These are phyloP conservation scores for Serripes groenlandicus DNA, from an alignment of 2,888 invertebrate genomes.

Conservation along the genomic window DNA sequence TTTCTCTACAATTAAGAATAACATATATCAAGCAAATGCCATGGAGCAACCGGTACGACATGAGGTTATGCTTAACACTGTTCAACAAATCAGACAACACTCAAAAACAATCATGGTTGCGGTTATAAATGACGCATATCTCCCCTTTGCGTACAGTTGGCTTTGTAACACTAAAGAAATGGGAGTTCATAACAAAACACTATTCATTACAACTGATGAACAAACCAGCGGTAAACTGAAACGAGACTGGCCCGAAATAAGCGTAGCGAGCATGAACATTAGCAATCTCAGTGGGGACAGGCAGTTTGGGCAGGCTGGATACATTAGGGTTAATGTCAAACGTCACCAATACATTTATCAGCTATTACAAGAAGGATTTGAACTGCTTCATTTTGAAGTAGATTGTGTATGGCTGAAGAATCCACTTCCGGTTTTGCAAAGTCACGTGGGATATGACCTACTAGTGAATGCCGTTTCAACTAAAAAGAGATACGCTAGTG, in stretches of 20 bases:
- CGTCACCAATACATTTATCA: neutral
- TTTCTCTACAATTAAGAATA: no score
- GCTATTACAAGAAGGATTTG: neutral
- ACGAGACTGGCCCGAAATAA: no score
- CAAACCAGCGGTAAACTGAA: neutral
- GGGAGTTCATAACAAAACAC: neutral
- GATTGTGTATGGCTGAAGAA: conserved; percentile 14
- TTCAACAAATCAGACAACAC: neutral
- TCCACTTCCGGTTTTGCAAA: conserved; percentile 1
- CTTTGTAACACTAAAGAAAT: conserved; percentile 14
- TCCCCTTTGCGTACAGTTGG: conserved; percentile 18
- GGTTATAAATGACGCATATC: conserved; percentile 4
- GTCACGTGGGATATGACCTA: conserved; percentile 2
- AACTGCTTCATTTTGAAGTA: conserved; percentile 1
- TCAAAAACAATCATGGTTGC: neutral
- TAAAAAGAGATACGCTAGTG: neutral
- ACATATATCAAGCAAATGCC: no score
- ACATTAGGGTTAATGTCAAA: neutral
- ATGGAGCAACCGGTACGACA: neutral
- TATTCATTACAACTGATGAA: conserved; percentile 18
- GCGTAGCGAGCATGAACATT: conserved; percentile 3
- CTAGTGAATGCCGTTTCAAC: neutral
- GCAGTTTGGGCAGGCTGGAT: conserved; percentile 10
- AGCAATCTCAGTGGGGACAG: neutral
- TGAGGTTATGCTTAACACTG: neutral